Percentiles rank a stretch among this genome's conserved stretches.
Conservation (phyloP, 1,140 invertebrate genomes). For the Belonocnema kinseyi region DNA sequence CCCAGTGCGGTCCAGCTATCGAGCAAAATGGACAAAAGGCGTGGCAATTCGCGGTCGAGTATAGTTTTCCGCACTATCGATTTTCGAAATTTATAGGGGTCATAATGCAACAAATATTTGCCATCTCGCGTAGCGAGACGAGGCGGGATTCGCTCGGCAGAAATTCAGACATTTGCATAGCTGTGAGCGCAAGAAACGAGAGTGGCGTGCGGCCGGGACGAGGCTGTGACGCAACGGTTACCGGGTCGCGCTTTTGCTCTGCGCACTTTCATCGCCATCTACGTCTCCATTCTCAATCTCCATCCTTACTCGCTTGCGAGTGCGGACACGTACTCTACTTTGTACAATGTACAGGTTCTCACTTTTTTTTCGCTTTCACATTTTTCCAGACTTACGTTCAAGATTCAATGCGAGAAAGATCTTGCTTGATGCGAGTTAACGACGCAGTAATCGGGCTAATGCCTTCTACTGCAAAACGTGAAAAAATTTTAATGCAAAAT, state of each 20-base stretch:
- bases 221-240: conserved; percentile 20
- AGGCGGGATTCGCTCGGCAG: conserved; percentile 15
- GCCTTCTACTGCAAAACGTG: no score
- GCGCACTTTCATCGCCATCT: not conserved
- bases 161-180: conserved; percentile 37
- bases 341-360: not conserved
- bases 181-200: not conserved
- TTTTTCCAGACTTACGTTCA: not conserved
- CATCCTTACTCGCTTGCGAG: conserved; percentile 1
- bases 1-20: not conserved
- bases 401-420: not conserved
- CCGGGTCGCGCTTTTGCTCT: conserved; percentile 22
- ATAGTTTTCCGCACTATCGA: conserved; percentile 36
- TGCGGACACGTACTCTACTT: conserved; percentile 11
- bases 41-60: conserved; percentile 24
- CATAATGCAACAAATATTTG: conserved; percentile 43
- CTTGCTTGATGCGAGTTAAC: no score
- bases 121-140: conserved; percentile 14
- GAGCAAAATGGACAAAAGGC: conserved; percentile 32
- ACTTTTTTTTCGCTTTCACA: not conserved
- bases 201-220: not conserved
- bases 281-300: not conserved
- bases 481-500: no score
- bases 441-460: no score
- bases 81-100: conserved; percentile 40